Base-by-base conservation (phyloP, 1,140 invertebrate genomes). In the Trissolcus basalis region DNA sequence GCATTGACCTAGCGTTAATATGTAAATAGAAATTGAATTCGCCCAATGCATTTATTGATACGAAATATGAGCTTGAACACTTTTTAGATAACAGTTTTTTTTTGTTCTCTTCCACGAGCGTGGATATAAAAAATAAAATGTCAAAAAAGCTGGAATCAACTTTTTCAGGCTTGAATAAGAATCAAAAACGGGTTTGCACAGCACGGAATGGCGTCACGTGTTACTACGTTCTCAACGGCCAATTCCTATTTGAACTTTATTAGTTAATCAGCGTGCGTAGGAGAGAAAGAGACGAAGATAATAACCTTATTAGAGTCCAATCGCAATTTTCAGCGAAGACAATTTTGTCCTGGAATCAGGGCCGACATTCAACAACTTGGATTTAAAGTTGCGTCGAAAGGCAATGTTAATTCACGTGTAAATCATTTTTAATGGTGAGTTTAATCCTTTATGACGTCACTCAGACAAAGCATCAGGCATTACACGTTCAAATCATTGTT, bases 351-450 rank as follows among this genome's bases (percentile, higher is more conserved):
- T 3, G 45, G 50, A 53, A 73, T 67, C 55, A 45, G 11, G 15
- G 11, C 15, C 12, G 49, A 36, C 48, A 67, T 41, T 32, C 27
- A 36, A 32, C 35, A 48, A 27, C 2, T 27, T 27, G 19, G 19
- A 60, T 44, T 67, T 53, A 48, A 39, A 49, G n/a, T 61, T 10
- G 36, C 45, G n/a, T 39, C 39, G 45, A 63, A 56, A 55, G 32
- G 45, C 39, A 47, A 56, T 8, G 56, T 64, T 73, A 56, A 74
- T 60, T 56, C 54, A 39, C 48, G 14, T 56, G 61, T 56, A 56
- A 61, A 63, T 74, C 54, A 73, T 74, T 74, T 74, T 68, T 75
- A 75, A 75, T 59, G 35, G 45, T 14, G n/a, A 33, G 32, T 68
- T 64, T 61, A 69, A 63, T 68, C 63, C 68, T 68, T 58, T 33